Evolutionary conservation across 2,797 vertebrate genomes (phyloP).

Genomic region (Aldrovandia affinis): DNA sequence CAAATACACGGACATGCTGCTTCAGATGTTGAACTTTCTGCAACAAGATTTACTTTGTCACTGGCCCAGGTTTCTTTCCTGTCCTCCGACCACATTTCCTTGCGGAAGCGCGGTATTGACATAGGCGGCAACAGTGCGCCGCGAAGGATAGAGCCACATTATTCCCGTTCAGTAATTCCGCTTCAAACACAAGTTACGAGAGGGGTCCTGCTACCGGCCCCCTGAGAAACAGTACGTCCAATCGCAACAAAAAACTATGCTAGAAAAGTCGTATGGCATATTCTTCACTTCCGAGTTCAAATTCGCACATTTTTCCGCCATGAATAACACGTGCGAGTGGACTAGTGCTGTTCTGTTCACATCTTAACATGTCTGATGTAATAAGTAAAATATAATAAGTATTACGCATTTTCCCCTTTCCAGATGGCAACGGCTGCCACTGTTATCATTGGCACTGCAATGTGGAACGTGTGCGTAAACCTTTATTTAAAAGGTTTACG

Average conservation of each 20-base stretch:
- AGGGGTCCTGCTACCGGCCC: neutral
- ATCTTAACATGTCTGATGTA: neutral
- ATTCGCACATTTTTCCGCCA: neutral
- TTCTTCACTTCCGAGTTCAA: neutral
- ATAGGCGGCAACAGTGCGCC: neutral
- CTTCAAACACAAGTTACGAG: neutral
- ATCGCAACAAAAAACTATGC: neutral
- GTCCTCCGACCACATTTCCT: neutral
- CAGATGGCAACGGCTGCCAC: neutral
- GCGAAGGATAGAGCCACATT: neutral
- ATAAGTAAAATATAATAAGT: too few species aligned
- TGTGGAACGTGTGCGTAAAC: neutral
- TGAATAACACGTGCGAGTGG: neutral
- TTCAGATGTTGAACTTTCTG: neutral
- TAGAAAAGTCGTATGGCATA: neutral
- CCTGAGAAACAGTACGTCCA: neutral
- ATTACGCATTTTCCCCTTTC: neutral
- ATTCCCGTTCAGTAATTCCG: neutral
- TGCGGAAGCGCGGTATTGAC: neutral
- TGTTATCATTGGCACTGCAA: neutral
- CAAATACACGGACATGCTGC: neutral
- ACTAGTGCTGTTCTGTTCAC: neutral
- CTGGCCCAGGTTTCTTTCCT: neutral
- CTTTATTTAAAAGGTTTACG: too few species aligned
- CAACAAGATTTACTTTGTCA: neutral